Evolutionary conservation across 2,797 vertebrate species (phyloP).

Genomic region (Odontamblyopus rebecca): DNA sequence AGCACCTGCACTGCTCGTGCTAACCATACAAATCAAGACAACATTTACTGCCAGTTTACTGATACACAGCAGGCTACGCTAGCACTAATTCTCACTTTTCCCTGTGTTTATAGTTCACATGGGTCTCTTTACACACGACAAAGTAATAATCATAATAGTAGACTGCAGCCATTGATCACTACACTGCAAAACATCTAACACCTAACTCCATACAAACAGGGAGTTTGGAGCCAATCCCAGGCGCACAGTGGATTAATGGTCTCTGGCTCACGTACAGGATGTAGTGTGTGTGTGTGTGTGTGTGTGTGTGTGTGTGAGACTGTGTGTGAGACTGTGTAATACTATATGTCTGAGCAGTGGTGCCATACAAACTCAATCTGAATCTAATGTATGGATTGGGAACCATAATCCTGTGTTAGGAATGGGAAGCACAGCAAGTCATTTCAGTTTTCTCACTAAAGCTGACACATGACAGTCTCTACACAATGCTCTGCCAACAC

Average conservation of each 20-base stretch:
- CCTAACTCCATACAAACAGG: conserved; percentile 34
- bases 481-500: conserved; percentile 22
- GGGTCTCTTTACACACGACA: conserved; percentile 38
- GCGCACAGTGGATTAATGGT: conserved; percentile 57
- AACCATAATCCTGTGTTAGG: conserved; percentile 69
- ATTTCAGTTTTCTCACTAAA: conserved; percentile 65
- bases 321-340: conserved; percentile 36
- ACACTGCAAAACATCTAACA: conserved; percentile 48
- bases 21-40: neutral
- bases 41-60: neutral
- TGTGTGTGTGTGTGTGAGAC: conserved; percentile 25
- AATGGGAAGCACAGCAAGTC: conserved; percentile 59
- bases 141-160: conserved; percentile 43
- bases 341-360: conserved; percentile 51
- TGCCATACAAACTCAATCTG: conserved; percentile 51
- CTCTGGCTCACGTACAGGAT: conserved; percentile 40
- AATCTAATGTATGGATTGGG: conserved; percentile 64
- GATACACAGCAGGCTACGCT: neutral
- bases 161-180: conserved; percentile 39
- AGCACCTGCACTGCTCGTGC: neutral
- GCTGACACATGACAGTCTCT: conserved; percentile 50
- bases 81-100: conserved; percentile 19
- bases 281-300: conserved; percentile 29
- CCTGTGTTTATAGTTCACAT: conserved; percentile 7
- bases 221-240: conserved; percentile 55